A percentile compares a stretch with the other conserved stretches of the same genome.
These are phyloP conservation scores for Spicauda simplicius DNA, from an alignment of 2,888 invertebrate species.

Conservation along the genomic window DNA sequence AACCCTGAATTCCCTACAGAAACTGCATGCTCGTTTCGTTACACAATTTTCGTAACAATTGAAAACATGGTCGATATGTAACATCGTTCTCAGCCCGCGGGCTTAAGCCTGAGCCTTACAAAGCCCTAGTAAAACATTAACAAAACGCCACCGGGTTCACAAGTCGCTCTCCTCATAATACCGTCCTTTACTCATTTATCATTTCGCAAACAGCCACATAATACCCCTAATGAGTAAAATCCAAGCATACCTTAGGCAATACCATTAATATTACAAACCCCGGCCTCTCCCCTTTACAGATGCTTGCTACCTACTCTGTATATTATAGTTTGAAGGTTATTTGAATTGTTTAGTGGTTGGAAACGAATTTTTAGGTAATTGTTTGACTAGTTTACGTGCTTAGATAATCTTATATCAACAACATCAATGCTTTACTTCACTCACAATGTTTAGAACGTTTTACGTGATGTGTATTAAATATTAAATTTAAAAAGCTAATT, in stretches of 20 bases:
- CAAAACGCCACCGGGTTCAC: conserved; percentile 63
- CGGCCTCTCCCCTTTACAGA: conserved; percentile 58
- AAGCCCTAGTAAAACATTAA: conserved; percentile 67
- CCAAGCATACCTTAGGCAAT: conserved; percentile 79
- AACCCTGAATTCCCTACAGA: too few relatives aligned
- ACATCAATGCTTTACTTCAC: too few relatives aligned
- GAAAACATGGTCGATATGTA: conserved; percentile 37
- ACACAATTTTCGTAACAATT: not conserved
- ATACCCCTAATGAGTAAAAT: conserved; percentile 83
- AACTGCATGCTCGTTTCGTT: not conserved
- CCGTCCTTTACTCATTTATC: conserved; percentile 75
- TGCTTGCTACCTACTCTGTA: conserved; percentile 44
- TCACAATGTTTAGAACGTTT: too few relatives aligned
- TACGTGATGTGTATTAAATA: too few relatives aligned
- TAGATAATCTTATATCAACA: not conserved
- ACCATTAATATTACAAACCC: conserved; percentile 77
- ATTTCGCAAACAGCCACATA: conserved; percentile 77
- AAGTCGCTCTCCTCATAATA: conserved; percentile 65
- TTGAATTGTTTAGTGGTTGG: conserved; percentile 42
- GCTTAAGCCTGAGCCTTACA: conserved; percentile 53
- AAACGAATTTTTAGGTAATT: not conserved
- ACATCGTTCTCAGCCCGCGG: conserved; percentile 44
- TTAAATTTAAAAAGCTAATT: too few relatives aligned
- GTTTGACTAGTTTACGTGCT: not conserved
- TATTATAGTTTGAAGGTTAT: conserved; percentile 52